Evolutionary conservation across 1,140 invertebrate species (phyloP).

Genomic region (Drosophila arawakana): DNA sequence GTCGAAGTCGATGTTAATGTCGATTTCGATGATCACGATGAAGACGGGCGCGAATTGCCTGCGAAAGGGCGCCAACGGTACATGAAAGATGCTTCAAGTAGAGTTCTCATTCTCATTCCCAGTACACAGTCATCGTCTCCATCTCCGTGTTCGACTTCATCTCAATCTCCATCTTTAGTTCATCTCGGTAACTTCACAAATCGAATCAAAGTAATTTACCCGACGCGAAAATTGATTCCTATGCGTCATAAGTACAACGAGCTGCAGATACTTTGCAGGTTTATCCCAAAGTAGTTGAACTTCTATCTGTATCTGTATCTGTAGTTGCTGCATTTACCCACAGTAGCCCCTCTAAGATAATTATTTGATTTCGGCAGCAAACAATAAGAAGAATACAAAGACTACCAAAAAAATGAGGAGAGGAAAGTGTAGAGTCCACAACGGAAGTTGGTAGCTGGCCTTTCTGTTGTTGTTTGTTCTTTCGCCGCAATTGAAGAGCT

Average conservation of each 20-base stretch:
- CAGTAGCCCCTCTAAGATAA: conserved; percentile 25
- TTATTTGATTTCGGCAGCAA: conserved; percentile 39
- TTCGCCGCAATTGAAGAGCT: conserved; percentile 33
- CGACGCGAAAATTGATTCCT: conserved; percentile 61
- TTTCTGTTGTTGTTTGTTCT: conserved; percentile 46
- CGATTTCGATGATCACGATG: conserved; percentile 71
- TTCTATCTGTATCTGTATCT: conserved; percentile 15
- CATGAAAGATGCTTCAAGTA: conserved; percentile 61
- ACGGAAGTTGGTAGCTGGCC: conserved; percentile 54
- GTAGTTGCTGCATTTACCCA: conserved; percentile 24
- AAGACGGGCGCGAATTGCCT: conserved; percentile 69
- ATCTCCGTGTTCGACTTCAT: too few relatives aligned
- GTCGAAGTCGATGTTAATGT: conserved; percentile 54
- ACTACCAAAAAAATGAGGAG: conserved; percentile 24
- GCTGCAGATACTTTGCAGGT: conserved; percentile 28
- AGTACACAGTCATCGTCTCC: background rate
- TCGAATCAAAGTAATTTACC: conserved; percentile 76
- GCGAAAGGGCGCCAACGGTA: conserved; percentile 73
- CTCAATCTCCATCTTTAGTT: too few relatives aligned
- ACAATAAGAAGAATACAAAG: conserved; percentile 17
- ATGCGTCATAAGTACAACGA: conserved; percentile 30
- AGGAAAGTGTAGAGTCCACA: conserved; percentile 33
- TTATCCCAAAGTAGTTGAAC: conserved; percentile 27
- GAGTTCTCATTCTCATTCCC: conserved; percentile 34
- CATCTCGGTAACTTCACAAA: conserved; percentile 56